phyloP scores from a whole-genome alignment of 35 echinoderm and acorn worm species.

The Ophioderma brevispina region DNA sequence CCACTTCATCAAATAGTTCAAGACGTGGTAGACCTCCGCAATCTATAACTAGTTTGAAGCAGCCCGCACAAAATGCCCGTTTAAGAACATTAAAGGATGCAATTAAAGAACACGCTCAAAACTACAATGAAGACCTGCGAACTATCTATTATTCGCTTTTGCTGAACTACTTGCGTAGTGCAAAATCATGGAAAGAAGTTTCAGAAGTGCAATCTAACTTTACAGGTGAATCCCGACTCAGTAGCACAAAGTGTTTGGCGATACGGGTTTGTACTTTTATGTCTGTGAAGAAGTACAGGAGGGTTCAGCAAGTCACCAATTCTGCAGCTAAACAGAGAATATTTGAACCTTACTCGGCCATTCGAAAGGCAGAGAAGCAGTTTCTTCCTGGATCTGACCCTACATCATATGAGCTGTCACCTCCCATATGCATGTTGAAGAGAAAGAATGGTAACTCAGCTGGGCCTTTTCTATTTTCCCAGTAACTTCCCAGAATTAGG shows the following conservation, averaged over 20 bases:
- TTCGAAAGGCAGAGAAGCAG: not conserved
- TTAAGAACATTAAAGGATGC: not conserved
- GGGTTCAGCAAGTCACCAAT: not conserved
- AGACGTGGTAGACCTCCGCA: not conserved
- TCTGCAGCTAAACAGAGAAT: not conserved
- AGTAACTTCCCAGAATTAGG: not conserved
- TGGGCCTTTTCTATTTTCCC: not conserved
- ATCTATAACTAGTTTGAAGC: not conserved
- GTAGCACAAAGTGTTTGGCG: not conserved
- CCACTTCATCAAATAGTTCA: not conserved
- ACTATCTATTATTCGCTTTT: not conserved
- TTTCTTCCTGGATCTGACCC: not conserved
- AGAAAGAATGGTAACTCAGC: too few relatives aligned
- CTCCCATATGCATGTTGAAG: too few relatives aligned
- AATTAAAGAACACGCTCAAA: not conserved
- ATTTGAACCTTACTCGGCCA: not conserved
- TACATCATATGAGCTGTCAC: too few relatives aligned
- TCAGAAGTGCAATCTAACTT: too few relatives aligned
- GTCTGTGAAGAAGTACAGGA: not conserved
- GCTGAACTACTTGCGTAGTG: not conserved
- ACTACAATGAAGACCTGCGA: not conserved
- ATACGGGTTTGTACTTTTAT: not conserved
- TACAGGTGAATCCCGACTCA: too few relatives aligned
- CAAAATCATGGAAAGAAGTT: too few relatives aligned
- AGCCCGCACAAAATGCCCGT: not conserved